phyloP scores from a whole-genome alignment of 2,888 invertebrate genomes.

The Girardia tigrina region DNA sequence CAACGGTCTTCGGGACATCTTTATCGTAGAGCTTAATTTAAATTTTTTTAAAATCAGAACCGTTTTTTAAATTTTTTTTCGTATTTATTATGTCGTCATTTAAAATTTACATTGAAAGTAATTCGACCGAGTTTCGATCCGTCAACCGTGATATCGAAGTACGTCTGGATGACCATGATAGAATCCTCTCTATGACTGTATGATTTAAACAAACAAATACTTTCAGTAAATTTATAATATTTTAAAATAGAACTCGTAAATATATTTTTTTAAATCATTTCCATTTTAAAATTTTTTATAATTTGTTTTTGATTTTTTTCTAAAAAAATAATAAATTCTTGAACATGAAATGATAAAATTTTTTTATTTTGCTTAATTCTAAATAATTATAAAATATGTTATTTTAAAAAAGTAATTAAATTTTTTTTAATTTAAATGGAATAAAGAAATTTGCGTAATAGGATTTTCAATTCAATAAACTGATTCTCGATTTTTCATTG shows the following conservation, averaged over 20 bases:
- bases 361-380: too few species aligned
- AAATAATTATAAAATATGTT: too few species aligned
- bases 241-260: not conserved
- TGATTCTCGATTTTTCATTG: too few species aligned
- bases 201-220: not conserved
- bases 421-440: too few species aligned
- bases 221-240: not conserved
- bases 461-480: too few species aligned
- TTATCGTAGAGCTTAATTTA: slow-evolving; percentile 41
- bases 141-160: slow-evolving; percentile 28
- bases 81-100: not conserved
- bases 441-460: too few species aligned
- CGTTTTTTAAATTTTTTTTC: not conserved
- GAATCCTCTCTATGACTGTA: not conserved
- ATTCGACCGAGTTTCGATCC: slow-evolving; percentile 26
- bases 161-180: slow-evolving; percentile 9
- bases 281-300: too few species aligned
- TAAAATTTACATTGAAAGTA: not conserved
- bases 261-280: too few species aligned
- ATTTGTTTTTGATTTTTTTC: too few species aligned
- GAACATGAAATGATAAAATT: too few species aligned
- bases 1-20: slow-evolving; percentile 47
- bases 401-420: too few species aligned
- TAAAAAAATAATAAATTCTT: too few species aligned
- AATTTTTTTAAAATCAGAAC: not conserved